A percentile compares a stretch with the other conserved stretches of the same genome.
phyloP scores from a whole-genome alignment of 2,797 vertebrate species.

The Neosilurus mollespiculum region DNA sequence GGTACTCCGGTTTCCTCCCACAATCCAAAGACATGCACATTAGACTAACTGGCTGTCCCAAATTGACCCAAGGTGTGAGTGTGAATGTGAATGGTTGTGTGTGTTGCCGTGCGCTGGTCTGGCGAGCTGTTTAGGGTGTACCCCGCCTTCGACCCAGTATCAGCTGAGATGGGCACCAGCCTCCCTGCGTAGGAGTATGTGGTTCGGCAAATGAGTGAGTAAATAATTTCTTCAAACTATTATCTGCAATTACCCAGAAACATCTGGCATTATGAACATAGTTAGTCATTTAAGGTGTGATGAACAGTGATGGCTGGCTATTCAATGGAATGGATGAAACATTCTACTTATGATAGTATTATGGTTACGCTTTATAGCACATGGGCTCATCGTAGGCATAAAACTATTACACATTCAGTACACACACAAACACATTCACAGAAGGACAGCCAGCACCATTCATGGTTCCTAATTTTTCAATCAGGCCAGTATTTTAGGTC shows the following conservation, averaged over 20 bases:
- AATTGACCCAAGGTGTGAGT: too few relatives aligned
- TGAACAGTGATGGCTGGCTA: not conserved
- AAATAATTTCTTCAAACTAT: not conserved
- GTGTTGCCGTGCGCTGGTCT: too few relatives aligned
- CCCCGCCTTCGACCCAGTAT: too few relatives aligned
- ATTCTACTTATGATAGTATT: not conserved
- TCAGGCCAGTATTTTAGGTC: conserved; percentile 1
- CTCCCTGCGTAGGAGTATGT: too few relatives aligned
- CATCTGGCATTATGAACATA: not conserved
- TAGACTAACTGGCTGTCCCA: too few relatives aligned
- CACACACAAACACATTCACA: too few relatives aligned
- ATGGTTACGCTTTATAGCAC: not conserved
- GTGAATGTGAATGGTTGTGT: too few relatives aligned
- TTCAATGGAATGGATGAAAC: not conserved
- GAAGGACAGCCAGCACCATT: not conserved
- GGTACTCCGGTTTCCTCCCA: too few relatives aligned
- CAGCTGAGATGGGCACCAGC: too few relatives aligned
- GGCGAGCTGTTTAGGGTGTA: too few relatives aligned
- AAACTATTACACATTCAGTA: not conserved
- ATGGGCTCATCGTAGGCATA: not conserved
- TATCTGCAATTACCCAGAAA: not conserved
- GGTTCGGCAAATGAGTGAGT: too few relatives aligned
- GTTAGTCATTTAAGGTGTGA: not conserved
- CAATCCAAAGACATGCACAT: too few relatives aligned
- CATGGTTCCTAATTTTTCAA: not conserved